Evolutionary conservation across 2,113 vertebrate genomes (phyloP).

Genomic region (Trichechus manatus): DNA sequence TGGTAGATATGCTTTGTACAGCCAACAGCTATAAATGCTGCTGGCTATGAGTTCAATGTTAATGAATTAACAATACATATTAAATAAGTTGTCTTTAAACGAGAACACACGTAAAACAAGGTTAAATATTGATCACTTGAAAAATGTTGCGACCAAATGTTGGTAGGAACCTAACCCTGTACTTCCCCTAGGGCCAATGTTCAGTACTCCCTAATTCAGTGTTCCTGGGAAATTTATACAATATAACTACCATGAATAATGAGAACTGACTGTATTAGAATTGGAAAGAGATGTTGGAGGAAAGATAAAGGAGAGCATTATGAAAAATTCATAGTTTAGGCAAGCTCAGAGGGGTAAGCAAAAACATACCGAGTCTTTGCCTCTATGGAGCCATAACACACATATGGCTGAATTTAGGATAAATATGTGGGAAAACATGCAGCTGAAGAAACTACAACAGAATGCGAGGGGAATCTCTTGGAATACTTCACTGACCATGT

Average conservation of each 20-base stretch:
- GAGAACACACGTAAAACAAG: neutral
- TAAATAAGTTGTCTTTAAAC: neutral
- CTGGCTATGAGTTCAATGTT: neutral
- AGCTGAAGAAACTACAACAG: neutral
- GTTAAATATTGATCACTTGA: neutral
- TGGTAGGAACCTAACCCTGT: neutral
- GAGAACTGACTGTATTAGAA: neutral
- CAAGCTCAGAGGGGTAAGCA: neutral
- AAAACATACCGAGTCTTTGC: neutral
- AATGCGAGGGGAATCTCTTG: neutral
- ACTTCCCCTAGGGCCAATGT: neutral
- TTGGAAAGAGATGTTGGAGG: neutral
- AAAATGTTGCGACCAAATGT: neutral
- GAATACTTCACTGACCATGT: neutral
- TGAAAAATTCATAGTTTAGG: neutral
- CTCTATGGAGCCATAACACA: no score
- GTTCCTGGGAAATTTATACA: no score
- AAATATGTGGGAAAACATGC: neutral
- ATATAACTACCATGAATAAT: no score
- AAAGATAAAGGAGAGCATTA: neutral
- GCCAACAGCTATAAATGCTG: neutral
- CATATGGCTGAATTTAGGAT: neutral
- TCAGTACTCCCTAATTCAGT: no score
- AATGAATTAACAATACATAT: neutral
- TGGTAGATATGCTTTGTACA: neutral